Evolutionary conservation across 2,113 vertebrate species (phyloP).

Genomic region (Poecilia latipinna): DNA sequence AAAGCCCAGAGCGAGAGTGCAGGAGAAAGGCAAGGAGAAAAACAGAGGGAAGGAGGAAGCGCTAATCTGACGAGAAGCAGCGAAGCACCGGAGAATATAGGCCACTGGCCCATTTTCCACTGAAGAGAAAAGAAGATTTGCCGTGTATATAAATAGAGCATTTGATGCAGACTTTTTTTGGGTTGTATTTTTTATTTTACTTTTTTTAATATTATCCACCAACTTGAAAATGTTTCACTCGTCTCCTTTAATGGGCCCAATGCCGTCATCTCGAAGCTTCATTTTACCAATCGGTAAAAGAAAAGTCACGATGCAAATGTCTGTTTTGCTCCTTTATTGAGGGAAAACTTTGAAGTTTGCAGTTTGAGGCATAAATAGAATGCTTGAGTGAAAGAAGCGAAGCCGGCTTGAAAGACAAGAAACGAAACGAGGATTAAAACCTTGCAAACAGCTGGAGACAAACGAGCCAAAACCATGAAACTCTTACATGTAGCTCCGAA

Average conservation of each 20-base stretch:
- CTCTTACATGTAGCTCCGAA: background rate
- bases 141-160: conserved; percentile 62
- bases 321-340: background rate
- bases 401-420: background rate
- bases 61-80: conserved; percentile 67
- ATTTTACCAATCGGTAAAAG: background rate
- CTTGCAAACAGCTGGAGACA: background rate
- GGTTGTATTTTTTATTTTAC: background rate
- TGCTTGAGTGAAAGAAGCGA: background rate
- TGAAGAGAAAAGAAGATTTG: conserved; percentile 69
- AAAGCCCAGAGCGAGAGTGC: conserved; percentile 59
- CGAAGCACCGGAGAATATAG: conserved; percentile 68
- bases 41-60: conserved; percentile 38
- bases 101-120: conserved; percentile 74
- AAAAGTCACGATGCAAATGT: background rate
- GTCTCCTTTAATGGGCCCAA: background rate
- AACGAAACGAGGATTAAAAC: background rate
- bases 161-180: conserved; percentile 46
- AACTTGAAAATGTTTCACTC: background rate
- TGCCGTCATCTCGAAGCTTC: background rate
- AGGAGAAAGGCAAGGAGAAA: conserved; percentile 29
- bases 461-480: background rate
- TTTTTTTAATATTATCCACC: conserved; percentile 9
- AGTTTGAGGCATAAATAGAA: background rate
- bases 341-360: background rate